Evolutionary conservation across 1,140 invertebrate species (phyloP).

Genomic region (Choristoneura fumiferana): DNA sequence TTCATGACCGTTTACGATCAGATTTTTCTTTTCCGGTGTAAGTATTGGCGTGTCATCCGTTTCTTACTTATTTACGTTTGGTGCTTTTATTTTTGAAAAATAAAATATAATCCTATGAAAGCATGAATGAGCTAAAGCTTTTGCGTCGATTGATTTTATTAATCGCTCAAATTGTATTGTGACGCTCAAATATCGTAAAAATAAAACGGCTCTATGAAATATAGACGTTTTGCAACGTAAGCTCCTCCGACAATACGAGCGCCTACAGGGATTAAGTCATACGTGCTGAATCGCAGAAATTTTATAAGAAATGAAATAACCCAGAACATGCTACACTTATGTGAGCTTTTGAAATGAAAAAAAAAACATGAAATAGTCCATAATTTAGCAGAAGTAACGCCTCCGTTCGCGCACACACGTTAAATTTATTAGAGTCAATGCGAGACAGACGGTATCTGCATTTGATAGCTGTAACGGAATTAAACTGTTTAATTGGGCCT

Average conservation of each 20-base stretch:
- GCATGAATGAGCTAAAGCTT: no score
- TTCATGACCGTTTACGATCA: no score
- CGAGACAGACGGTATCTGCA: constrained; percentile 28
- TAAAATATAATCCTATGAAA: no score
- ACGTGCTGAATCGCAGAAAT: constrained; percentile 17
- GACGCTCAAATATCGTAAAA: neutral
- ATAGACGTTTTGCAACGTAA: constrained; percentile 14
- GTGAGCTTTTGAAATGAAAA: constrained; percentile 25
- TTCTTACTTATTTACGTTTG: no score
- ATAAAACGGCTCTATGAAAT: constrained; percentile 1
- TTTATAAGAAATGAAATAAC: constrained; percentile 11
- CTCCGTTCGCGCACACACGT: constrained; percentile 32
- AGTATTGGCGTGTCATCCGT: no score
- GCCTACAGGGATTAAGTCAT: constrained; percentile 18
- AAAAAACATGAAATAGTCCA: constrained; percentile 32
- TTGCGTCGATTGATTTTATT: neutral
- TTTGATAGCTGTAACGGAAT: constrained; percentile 27
- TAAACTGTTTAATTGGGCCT: constrained; percentile 5
- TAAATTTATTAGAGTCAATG: constrained; percentile 31
- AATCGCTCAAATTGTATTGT: neutral
- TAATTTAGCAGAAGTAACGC: constrained; percentile 35
- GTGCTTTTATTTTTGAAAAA: no score
- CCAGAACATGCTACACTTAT: neutral
- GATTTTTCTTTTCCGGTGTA: no score
- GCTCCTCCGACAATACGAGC: constrained; percentile 16